Conservation (phyloP, 2,797 vertebrate species). For the Pipistrellus pygmaeus region DNA sequence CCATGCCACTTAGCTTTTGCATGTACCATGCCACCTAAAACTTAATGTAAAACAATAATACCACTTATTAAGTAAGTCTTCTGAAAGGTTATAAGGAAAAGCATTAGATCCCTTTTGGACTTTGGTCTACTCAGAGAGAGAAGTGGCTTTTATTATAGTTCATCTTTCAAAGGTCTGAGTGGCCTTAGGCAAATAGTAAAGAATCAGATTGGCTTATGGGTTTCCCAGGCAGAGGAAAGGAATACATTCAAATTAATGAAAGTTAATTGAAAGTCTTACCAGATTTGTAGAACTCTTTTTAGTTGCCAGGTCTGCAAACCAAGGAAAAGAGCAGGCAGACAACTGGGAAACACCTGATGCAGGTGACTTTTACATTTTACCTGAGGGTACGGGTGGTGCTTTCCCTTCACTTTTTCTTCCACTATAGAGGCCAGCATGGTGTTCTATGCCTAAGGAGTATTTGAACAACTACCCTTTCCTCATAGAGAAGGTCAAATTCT, state of each 20-base stretch:
- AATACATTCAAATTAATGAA: slow-evolving; percentile 64
- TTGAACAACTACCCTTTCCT: background rate
- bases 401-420: background rate
- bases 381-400: background rate
- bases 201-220: slow-evolving; percentile 49
- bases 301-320: slow-evolving; percentile 42
- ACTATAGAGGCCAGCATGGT: background rate
- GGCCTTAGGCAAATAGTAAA: slow-evolving; percentile 29
- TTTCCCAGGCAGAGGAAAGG: slow-evolving; percentile 63
- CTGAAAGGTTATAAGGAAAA: slow-evolving; percentile 44
- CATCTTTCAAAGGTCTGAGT: slow-evolving; percentile 61
- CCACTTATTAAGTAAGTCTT: background rate
- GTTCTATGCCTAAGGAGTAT: background rate
- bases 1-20: background rate
- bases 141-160: slow-evolving; percentile 66
- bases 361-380: background rate
- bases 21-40: background rate
- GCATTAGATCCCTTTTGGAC: slow-evolving; percentile 1
- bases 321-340: background rate
- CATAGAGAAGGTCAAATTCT: background rate
- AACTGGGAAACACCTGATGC: background rate
- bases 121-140: slow-evolving; percentile 28
- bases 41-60: background rate
- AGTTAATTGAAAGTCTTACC: slow-evolving; percentile 51
- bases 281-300: slow-evolving; percentile 35